Evolutionary conservation across 2,888 invertebrate genomes (phyloP), one percentile per base, ranked within the genome.

Genomic region (Autographa pulchrina): DNA sequence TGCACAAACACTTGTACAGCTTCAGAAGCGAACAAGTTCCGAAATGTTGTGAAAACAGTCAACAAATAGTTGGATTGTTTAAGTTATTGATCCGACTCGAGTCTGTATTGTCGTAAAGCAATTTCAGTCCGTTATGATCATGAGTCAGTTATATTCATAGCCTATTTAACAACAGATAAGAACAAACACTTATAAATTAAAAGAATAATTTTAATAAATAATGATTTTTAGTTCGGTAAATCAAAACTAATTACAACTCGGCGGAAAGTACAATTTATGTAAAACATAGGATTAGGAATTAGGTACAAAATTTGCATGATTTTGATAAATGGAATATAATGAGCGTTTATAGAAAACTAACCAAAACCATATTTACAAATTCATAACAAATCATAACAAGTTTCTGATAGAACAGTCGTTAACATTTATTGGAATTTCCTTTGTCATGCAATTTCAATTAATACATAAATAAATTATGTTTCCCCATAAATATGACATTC

Each of bases 1-100:
- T 65, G 32, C 35, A 8, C 16, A 78, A 65, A 18, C 59, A 65
- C 65, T 63, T 78, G 35, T 65, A 18, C 59, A 65, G 61, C 66
- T 77, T 78, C 67, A 62, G 62, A 11, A 35, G 31, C 60, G 70
- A 54, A 11, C 9, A 18, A 77, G 20, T 73, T 73, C 58, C 35
- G 56, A 58, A 73, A 68, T 25, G 18, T n/a, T 35, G 77, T 64
- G 20, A 38, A 60, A 78, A 62, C 61, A 72, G 13, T 25, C 14
- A 62, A 65, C 54, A 25, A 5, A 0, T 25, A 38, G 32, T 75
- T 77, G 20, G 43, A 25, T 56, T 56, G 61, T 75, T 77, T 56
- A 64, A 63, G 32, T 41, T 77, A 72, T 75, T 43, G 72, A 77
- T 77, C 66, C 52, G 9, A 0, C 25, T 48, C 20, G 11, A 43